A percentile compares a stretch with the other conserved stretches of the same genome.
Evolutionary conservation across 1,140 invertebrate genomes (phyloP).

Genomic region (Macrobrachium nipponense): DNA sequence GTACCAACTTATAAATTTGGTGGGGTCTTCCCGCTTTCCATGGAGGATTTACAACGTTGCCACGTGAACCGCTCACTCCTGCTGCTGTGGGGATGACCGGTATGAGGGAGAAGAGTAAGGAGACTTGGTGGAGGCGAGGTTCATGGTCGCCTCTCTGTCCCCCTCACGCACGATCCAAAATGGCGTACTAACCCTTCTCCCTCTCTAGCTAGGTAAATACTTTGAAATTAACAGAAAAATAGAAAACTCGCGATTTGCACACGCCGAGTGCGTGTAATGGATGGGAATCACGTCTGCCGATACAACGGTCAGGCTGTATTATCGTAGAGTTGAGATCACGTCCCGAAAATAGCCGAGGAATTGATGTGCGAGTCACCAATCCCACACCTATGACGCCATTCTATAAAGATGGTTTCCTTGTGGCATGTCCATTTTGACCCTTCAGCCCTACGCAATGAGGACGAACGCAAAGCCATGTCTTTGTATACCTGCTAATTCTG

Average conservation of each 20-base stretch:
- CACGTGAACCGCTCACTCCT: constrained; percentile 17
- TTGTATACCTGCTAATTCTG: no score
- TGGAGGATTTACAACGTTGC: constrained; percentile 8
- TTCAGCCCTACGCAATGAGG: constrained; percentile 24
- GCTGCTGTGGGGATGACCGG: constrained; percentile 44
- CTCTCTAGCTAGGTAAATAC: constrained; percentile 2
- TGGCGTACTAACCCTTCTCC: constrained; percentile 42
- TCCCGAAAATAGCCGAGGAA: constrained; percentile 33
- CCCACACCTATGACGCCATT: constrained; percentile 61
- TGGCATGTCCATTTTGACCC: constrained; percentile 7
- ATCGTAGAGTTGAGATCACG: constrained; percentile 27
- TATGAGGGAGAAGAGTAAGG: background rate
- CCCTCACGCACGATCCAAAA: constrained; percentile 54
- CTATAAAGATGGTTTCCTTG: constrained; percentile 62
- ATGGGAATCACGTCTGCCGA: background rate
- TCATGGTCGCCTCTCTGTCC: constrained; percentile 56
- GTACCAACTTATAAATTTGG: no score
- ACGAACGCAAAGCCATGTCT: no score
- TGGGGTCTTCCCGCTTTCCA: background rate
- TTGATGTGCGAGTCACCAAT: constrained; percentile 36
- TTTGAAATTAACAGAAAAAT: constrained; percentile 40
- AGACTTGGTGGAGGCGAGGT: background rate
- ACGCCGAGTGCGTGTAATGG: background rate
- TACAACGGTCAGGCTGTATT: background rate
- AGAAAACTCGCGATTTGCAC: background rate